Evolutionary conservation across 2,797 vertebrate genomes (phyloP).

Genomic region (Ceryle rudis): DNA sequence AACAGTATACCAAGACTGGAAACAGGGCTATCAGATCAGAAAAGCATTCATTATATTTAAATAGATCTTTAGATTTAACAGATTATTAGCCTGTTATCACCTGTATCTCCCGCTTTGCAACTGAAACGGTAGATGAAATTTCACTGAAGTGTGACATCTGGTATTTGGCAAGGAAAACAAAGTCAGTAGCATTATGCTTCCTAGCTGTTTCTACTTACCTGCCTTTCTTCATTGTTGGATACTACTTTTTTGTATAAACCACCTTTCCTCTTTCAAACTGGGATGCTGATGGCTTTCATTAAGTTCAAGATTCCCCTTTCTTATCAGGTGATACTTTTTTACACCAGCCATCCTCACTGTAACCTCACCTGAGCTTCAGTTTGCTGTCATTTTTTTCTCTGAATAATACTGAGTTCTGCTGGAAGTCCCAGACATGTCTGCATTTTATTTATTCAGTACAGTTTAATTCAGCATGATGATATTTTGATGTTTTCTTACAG

Average conservation of each 20-base stretch:
- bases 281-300: background rate
- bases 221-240: background rate
- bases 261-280: background rate
- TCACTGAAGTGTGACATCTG: background rate
- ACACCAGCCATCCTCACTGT: background rate
- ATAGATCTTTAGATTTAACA: background rate
- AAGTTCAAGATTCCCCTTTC: background rate
- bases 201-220: background rate
- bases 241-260: background rate
- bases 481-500: background rate
- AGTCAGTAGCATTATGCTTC: rapidly evolving
- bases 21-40: background rate
- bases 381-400: background rate
- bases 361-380: background rate
- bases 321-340: background rate
- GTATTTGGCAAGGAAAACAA: background rate
- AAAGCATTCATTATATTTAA: background rate
- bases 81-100: background rate
- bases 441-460: background rate
- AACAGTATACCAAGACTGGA: background rate
- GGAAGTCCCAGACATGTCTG: background rate
- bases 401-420: background rate
- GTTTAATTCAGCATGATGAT: background rate
- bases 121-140: background rate
- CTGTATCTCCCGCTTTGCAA: background rate